A percentile compares a stretch with the other conserved stretches of the same genome.
Conservation (phyloP, 2,797 vertebrate species). For the Anisognathus igniventris region DNA sequence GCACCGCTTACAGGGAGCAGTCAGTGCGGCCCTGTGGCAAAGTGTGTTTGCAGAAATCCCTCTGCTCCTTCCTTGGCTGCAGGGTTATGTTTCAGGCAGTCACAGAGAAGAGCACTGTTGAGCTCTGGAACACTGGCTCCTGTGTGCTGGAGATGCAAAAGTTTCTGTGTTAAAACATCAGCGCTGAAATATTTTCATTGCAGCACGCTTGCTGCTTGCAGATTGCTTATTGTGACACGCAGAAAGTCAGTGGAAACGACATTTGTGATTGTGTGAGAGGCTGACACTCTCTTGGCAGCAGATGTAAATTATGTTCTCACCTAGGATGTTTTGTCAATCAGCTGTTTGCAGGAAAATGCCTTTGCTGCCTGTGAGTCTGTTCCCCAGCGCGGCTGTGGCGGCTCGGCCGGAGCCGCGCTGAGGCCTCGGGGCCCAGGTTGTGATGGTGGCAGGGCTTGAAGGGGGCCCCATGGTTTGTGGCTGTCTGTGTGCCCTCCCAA, state of each 20-base stretch:
- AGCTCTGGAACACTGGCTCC: neutral
- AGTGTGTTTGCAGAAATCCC: neutral
- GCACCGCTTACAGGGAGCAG: neutral
- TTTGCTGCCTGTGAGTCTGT: neutral
- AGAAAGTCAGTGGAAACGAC: neutral
- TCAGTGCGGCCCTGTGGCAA: neutral
- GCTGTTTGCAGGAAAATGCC: neutral
- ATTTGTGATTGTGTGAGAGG: neutral
- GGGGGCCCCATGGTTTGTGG: rapidly evolving
- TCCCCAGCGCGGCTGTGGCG: rapidly evolving
- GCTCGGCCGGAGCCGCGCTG: rapidly evolving
- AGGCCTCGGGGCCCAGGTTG: rapidly evolving
- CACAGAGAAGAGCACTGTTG: neutral
- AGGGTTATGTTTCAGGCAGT: neutral
- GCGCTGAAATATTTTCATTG: neutral
- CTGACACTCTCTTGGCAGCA: neutral
- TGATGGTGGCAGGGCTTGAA: rapidly evolving
- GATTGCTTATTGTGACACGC: neutral
- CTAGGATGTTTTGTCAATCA: neutral
- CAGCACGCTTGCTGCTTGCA: rapidly evolving
- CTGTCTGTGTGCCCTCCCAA: neutral
- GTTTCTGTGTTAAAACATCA: neutral
- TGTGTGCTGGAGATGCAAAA: neutral
- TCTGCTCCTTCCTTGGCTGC: neutral
- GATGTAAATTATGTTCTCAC: neutral